Percentiles rank a stretch among this genome's conserved stretches.
Evolutionary conservation across 1,140 invertebrate species (phyloP).

Genomic region (Pseudomyrmex gracilis): DNA sequence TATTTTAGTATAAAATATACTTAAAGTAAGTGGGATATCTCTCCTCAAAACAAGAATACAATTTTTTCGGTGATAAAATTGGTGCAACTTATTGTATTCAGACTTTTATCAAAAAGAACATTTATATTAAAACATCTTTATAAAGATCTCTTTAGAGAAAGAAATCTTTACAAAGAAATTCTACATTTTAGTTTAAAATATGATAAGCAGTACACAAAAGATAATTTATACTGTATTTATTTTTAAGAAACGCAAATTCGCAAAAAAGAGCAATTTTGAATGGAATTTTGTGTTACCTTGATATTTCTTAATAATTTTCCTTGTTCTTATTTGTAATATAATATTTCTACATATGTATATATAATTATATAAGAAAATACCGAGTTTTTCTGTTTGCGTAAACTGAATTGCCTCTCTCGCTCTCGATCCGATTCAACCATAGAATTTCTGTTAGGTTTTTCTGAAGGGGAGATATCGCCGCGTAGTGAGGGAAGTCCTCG

Average conservation of each 20-base stretch:
- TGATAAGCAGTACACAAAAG: neutral
- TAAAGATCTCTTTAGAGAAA: no score
- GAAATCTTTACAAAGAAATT: neutral
- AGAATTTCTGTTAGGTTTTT: conserved; percentile 23
- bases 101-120: no score
- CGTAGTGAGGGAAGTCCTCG: conserved; percentile 12
- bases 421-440: conserved; percentile 45
- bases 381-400: conserved; percentile 51
- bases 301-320: conserved; percentile 19
- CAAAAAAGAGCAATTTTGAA: neutral
- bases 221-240: neutral
- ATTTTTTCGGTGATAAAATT: no score
- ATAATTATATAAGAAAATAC: conserved; percentile 41
- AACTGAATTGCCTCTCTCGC: conserved; percentile 26
- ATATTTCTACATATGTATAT: conserved; percentile 53
- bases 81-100: no score
- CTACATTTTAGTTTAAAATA: neutral
- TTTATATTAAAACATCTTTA: no score
- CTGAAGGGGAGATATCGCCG: conserved; percentile 11
- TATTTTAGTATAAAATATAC: no score
- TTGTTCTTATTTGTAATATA: neutral
- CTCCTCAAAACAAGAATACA: no score
- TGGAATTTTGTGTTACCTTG: conserved; percentile 1
- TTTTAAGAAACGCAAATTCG: no score
- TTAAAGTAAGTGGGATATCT: no score